phyloP scores from a whole-genome alignment of 2,888 invertebrate genomes.

The Xestia c-nigrum region DNA sequence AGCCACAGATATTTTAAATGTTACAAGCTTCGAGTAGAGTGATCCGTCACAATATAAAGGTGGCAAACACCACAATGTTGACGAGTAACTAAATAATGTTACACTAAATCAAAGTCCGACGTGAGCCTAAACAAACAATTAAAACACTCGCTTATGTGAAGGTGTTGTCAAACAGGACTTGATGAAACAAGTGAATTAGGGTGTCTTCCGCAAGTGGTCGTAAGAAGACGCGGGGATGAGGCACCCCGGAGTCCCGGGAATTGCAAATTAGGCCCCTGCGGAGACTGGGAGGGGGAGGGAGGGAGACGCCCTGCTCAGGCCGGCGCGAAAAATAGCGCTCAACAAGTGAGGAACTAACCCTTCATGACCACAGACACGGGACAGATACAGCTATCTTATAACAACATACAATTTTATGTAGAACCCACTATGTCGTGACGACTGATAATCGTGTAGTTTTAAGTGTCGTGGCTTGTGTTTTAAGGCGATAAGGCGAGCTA shows the following conservation, averaged over 20 bases:
- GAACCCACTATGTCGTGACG: too few species aligned
- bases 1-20: slow-evolving; percentile 4
- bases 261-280: slow-evolving; percentile 78
- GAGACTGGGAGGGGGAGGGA: slow-evolving; percentile 44
- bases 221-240: slow-evolving; percentile 74
- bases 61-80: background rate
- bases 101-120: slow-evolving; percentile 18
- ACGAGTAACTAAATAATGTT: slow-evolving; percentile 25
- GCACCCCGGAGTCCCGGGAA: slow-evolving; percentile 69
- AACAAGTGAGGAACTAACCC: slow-evolving; percentile 78
- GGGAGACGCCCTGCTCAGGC: slow-evolving; percentile 33
- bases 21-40: background rate
- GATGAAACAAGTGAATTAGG: slow-evolving; percentile 66
- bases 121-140: slow-evolving; percentile 52
- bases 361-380: slow-evolving; percentile 50
- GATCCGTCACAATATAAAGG: background rate
- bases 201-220: slow-evolving; percentile 70
- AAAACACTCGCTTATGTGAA: slow-evolving; percentile 39
- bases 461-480: too few species aligned
- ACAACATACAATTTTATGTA: background rate
- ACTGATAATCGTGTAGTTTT: too few species aligned
- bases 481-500: too few species aligned
- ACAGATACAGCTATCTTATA: slow-evolving; percentile 16
- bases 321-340: slow-evolving; percentile 75
- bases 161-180: slow-evolving; percentile 66